phyloP scores from a whole-genome alignment of 2,797 vertebrate species.

The Intellagama lesueurii region DNA sequence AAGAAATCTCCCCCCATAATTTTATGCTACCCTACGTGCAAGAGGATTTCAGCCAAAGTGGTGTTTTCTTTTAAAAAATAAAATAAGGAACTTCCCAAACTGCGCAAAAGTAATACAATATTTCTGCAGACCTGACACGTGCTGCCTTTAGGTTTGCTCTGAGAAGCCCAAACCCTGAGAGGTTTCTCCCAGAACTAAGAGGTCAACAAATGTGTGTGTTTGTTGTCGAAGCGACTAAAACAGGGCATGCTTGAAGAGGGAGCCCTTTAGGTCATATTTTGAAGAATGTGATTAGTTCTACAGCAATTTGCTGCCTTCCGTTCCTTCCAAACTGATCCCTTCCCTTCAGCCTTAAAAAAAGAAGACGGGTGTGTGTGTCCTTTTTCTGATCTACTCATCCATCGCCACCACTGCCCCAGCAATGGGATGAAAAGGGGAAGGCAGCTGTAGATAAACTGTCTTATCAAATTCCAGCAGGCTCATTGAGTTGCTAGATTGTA shows the following conservation, averaged over 20 bases:
- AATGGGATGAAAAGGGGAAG: too few species aligned
- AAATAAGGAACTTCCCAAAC: not conserved
- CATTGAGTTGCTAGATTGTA: constrained; percentile 13
- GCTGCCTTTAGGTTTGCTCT: not conserved
- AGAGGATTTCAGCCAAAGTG: not conserved
- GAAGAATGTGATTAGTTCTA: not conserved
- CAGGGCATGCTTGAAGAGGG: not conserved
- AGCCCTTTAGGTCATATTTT: not conserved
- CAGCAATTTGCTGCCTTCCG: not conserved
- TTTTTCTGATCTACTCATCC: not conserved
- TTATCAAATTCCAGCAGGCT: constrained; percentile 29
- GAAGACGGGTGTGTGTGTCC: too few species aligned
- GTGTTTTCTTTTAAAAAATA: not conserved
- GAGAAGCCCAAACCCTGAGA: not conserved
- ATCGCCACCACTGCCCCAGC: too few species aligned
- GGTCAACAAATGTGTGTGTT: not conserved
- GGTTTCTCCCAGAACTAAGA: not conserved
- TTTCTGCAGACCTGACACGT: not conserved
- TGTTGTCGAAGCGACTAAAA: not conserved
- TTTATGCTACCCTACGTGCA: too few species aligned
- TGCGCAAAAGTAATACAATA: not conserved
- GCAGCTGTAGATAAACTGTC: not conserved
- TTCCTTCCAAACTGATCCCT: not conserved
- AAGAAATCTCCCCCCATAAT: too few species aligned
- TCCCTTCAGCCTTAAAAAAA: not conserved